phyloP scores from a whole-genome alignment of 2,888 invertebrate genomes.

The Atethmia centrago region DNA sequence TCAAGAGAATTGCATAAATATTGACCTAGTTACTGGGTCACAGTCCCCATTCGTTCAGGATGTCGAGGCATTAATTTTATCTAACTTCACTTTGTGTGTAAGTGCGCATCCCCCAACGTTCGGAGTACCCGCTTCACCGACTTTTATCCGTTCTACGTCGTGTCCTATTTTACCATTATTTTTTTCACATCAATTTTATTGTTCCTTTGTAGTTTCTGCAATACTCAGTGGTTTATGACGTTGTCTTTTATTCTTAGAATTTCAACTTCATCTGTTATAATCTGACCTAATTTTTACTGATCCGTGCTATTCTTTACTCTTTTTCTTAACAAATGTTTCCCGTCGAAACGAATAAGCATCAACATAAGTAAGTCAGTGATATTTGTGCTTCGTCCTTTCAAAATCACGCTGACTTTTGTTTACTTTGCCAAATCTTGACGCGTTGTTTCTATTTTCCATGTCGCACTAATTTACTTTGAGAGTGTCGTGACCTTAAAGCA shows the following conservation, averaged over 20 bases:
- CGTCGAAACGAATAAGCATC: constrained; percentile 32
- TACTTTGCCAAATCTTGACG: constrained; percentile 47
- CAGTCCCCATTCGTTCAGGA: constrained; percentile 56
- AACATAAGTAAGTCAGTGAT: constrained; percentile 14
- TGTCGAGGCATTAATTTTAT: constrained; percentile 71
- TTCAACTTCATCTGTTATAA: constrained; percentile 55
- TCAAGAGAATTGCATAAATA: constrained; percentile 53
- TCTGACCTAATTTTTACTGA: constrained; percentile 62
- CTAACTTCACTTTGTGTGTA: constrained; percentile 61
- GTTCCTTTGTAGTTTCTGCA: constrained; percentile 57
- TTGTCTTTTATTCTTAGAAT: constrained; percentile 62
- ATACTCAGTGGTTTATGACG: constrained; percentile 53
- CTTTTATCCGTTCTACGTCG: constrained; percentile 36
- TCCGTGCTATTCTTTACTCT: constrained; percentile 46
- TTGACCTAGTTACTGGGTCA: constrained; percentile 65
- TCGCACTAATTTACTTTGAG: constrained; percentile 5
- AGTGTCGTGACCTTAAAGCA: constrained; percentile 31
- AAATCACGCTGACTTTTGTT: constrained; percentile 35
- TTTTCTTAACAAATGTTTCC: constrained; percentile 52
- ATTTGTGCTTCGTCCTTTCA: constrained; percentile 39
- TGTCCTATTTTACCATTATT: constrained; percentile 45
- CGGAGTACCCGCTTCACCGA: constrained; percentile 34
- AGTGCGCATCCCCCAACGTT: constrained; percentile 46
- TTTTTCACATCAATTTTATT: constrained; percentile 49
- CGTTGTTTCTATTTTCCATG: constrained; percentile 38